Percentiles rank a stretch among this genome's conserved stretches.
Conservation (phyloP, 2,888 invertebrate genomes). For the Zaprionus bogoriensis region DNA sequence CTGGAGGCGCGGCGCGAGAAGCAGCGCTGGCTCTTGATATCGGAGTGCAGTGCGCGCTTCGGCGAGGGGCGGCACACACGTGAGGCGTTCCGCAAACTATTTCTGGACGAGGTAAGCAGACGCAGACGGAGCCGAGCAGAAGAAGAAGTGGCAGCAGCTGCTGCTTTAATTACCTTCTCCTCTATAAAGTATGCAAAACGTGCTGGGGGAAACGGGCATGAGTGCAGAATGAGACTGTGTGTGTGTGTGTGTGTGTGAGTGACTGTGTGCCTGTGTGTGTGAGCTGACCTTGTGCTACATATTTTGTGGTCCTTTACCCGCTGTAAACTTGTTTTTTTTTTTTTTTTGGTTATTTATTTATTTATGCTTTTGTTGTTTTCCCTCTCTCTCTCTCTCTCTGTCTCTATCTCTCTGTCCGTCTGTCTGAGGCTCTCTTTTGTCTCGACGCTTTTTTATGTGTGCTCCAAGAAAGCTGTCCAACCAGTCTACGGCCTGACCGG, state of each 20-base stretch:
- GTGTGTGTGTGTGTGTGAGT: not conserved
- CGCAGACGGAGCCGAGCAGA: too few relatives aligned
- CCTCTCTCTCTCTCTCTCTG: conserved; percentile 4
- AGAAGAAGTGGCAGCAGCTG: too few relatives aligned
- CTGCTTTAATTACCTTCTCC: conserved; percentile 30
- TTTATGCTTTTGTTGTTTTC: conserved; percentile 44
- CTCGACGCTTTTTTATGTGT: conserved; percentile 63
- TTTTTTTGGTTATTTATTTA: conserved; percentile 39
- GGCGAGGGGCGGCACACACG: conserved; percentile 83
- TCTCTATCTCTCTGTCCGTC: not conserved
- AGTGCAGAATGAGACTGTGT: not conserved
- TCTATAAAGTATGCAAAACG: conserved; percentile 4
- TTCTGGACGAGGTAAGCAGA: conserved; percentile 82
- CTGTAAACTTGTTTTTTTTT: conserved; percentile 61
- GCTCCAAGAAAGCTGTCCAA: conserved; percentile 66
- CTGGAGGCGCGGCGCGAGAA: conserved; percentile 83
- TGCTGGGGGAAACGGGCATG: not conserved
- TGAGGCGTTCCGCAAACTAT: conserved; percentile 82
- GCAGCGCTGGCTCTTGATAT: conserved; percentile 83
- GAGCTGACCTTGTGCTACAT: conserved; percentile 70
- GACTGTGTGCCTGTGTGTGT: not conserved
- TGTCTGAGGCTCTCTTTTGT: too few relatives aligned
- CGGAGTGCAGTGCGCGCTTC: conserved; percentile 82
- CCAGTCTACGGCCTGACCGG: conserved; percentile 53
- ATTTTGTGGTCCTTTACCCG: conserved; percentile 73